Conservation (phyloP, 2,797 vertebrate species). For the Merluccius polli region DNA sequence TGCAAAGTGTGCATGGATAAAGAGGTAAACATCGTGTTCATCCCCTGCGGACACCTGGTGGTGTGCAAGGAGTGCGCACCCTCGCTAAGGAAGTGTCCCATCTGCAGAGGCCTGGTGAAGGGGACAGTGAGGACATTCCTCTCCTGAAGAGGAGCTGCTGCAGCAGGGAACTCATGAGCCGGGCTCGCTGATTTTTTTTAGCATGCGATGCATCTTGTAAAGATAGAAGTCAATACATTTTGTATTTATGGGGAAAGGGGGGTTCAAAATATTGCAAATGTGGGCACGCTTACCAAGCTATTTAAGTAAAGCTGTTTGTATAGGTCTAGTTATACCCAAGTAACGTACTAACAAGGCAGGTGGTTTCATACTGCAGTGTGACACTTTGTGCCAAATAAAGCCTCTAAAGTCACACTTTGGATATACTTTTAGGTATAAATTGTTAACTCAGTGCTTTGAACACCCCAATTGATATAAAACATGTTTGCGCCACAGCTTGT, state of each 20-base stretch:
- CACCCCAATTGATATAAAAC: not conserved
- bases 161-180: not conserved
- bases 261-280: too few relatives aligned
- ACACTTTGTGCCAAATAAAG: not conserved
- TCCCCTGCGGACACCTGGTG: slow-evolving; percentile 96
- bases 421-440: too few relatives aligned
- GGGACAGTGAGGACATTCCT: slow-evolving; percentile 96
- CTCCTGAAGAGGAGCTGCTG: slow-evolving; percentile 64
- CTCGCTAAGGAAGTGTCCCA: slow-evolving; percentile 92
- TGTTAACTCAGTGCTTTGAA: not conserved
- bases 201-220: not conserved
- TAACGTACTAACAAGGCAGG: not conserved
- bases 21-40: slow-evolving; percentile 97
- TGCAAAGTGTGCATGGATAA: slow-evolving; percentile 99
- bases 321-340: not conserved
- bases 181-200: not conserved
- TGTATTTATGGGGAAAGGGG: not conserved
- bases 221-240: not conserved
- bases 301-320: not conserved
- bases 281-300: not conserved
- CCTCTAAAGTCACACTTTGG: not conserved
- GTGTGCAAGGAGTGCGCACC: slow-evolving; percentile 97
- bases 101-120: slow-evolving; percentile 94
- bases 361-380: not conserved
- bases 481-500: too few relatives aligned